These are phyloP conservation scores for Crematogaster levior DNA, from an alignment of 2,888 invertebrate genomes.

Conservation along the genomic window DNA sequence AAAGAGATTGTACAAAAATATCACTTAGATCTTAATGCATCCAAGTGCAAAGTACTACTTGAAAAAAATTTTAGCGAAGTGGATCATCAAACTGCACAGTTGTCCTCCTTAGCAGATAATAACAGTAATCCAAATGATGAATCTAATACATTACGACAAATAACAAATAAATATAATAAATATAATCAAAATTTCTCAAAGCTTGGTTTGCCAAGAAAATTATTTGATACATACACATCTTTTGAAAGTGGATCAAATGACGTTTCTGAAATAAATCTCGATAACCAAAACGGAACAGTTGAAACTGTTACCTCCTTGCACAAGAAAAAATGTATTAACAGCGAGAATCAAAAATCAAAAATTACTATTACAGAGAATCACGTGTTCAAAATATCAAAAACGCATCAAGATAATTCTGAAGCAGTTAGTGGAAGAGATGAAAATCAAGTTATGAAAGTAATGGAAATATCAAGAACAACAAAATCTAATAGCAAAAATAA, in stretches of 20 bases:
- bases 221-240: constrained; percentile 40
- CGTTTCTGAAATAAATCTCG: background rate
- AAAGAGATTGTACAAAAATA: constrained; percentile 67
- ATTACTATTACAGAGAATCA: background rate
- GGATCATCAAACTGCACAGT: background rate
- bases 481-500: background rate
- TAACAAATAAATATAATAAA: constrained; percentile 15
- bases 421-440: background rate
- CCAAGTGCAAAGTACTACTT: constrained; percentile 64
- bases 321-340: background rate
- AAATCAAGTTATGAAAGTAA: background rate
- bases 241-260: background rate
- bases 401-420: background rate
- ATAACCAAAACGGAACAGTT: background rate
- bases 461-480: constrained; percentile 11
- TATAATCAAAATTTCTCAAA: constrained; percentile 9
- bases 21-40: constrained; percentile 62
- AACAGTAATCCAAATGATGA: background rate
- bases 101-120: background rate
- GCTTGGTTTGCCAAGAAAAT: constrained; percentile 49
- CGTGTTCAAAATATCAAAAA: background rate
- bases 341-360: background rate
- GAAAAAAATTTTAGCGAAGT: constrained; percentile 2
- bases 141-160: background rate
- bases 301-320: constrained; percentile 8